Base-by-base conservation (phyloP, 2,113 vertebrate genomes). In the Microcebus murinus region DNA sequence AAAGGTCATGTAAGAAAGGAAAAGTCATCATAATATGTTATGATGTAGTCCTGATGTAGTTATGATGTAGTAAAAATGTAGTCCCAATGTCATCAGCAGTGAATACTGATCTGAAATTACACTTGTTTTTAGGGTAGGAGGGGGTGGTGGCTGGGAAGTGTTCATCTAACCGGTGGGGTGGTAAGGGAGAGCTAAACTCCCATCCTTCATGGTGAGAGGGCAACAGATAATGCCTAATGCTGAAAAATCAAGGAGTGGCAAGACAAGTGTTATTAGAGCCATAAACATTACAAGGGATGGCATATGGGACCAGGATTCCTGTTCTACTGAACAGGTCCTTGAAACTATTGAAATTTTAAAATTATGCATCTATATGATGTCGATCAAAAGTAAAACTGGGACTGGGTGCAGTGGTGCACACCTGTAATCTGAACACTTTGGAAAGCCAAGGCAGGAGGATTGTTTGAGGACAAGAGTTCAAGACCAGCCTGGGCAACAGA, bases 1-100 rank as follows among this genome's bases (percentile, higher is more conserved):
- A 95, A 92, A 87, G 27, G 34, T 81, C 67, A 15, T 31, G 9
- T 73, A 39, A 80, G 21, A 83, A 95, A 97, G 74, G 23, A 82
- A 76, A 63, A 76, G 57, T 79, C 70, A 80, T 84, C 25, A 4
- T 55, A 55, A 29, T 31, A 21, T 18, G 20, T 63, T n/a, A 18
- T 12, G 12, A 61, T 67, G 25, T 8, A 85, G 50, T 50, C n/a
- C n/a, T n/a, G n/a, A n/a, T n/a, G n/a, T n/a, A n/a, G 20, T 63
- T n/a, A 18, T 12, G 12, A 61, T 67, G 25, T 8, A 85, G 50
- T 50, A n/a, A n/a, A 48, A 65, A 61, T 27, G 36, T 11, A 21
- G 39, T 31, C 12, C 50, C 70, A 57, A 18, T 10, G 39, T 31
- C 12, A 6, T 87, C 21, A 42, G 65, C 76, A 68, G 57, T 87